Evolutionary conservation across 2,888 invertebrate species (phyloP).

Genomic region (Spodoptera picta): DNA sequence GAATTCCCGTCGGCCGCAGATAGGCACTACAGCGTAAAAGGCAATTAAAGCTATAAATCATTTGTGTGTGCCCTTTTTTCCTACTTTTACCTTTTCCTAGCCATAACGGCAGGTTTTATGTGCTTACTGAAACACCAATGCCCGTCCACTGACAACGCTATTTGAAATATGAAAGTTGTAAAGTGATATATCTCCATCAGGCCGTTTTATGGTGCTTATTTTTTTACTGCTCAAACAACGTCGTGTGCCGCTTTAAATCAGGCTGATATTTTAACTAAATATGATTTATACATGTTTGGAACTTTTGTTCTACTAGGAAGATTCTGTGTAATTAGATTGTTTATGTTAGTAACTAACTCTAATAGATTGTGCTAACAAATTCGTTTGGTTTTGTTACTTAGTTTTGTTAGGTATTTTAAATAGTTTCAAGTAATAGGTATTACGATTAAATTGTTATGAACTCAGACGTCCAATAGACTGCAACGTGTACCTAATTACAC

Average conservation of each 20-base stretch:
- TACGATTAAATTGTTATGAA: no score
- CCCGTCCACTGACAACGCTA: slow-evolving; percentile 75
- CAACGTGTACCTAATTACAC: not conserved
- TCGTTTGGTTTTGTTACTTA: slow-evolving; percentile 18
- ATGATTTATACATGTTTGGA: slow-evolving; percentile 73
- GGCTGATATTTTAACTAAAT: slow-evolving; percentile 66
- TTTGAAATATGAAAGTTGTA: slow-evolving; percentile 86
- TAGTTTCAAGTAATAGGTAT: no score
- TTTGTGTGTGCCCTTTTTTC: slow-evolving; percentile 70
- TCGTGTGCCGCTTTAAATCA: slow-evolving; percentile 79
- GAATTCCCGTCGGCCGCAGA: slow-evolving; percentile 73
- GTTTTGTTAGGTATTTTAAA: slow-evolving; percentile 2
- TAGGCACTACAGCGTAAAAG: slow-evolving; percentile 72
- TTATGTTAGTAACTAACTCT: slow-evolving; percentile 42
- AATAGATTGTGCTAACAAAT: slow-evolving; percentile 37
- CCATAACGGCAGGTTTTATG: slow-evolving; percentile 76
- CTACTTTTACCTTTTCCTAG: slow-evolving; percentile 68
- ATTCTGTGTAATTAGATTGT: slow-evolving; percentile 45
- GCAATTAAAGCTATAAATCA: slow-evolving; percentile 86
- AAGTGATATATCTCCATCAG: slow-evolving; percentile 82
- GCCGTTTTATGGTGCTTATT: slow-evolving; percentile 77
- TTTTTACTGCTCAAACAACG: slow-evolving; percentile 74
- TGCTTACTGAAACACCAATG: slow-evolving; percentile 69
- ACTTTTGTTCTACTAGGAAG: slow-evolving; percentile 60
- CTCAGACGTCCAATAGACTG: no score